Base-by-base conservation (phyloP, 2,888 invertebrate genomes). In the Tiphia femorata region DNA sequence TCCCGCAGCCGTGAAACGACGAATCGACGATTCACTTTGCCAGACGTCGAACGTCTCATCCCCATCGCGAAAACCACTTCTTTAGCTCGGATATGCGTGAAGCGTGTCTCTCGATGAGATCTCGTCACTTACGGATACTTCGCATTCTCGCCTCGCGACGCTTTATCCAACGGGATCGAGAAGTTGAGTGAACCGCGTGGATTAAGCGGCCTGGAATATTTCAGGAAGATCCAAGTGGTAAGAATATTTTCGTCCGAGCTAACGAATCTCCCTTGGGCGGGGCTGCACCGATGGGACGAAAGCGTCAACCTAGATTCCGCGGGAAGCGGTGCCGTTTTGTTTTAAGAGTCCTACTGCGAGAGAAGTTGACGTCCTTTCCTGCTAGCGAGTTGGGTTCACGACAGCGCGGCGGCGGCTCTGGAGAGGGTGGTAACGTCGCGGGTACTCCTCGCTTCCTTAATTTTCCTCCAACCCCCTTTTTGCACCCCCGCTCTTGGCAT, bases 391-490 rank as follows among this genome's bases (percentile, higher is more conserved):
- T 33, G 43, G 49, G 57, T 54, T 56, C 59, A 12, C 29, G 17
- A 38, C 29, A n/a, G 33, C 33, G 12, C 12, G 33, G 47, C 41
- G 27, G 48, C 51, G 19, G 29, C 40, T 30, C 14, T 47, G 10
- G 12, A 10, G 33, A 27, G 52, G 52, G 58, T n/a, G n/a, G n/a
- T 57, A 59, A 62, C 54, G 52, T 56, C 51, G 44, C 42, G 23
- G 33, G 40, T 42, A 64, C 59, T 53, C 62, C 62, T 67, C 60
- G 58, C 61, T 69, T 66, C 56, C 67, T 70, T 68, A 60, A 62
- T 67, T 66, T 64, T 53, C 60, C 52, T 62, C 53, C 16, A 8
- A 8, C 49, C 12, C 43, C 16, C 20, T 19, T 25, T 16, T 6
- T 12, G 10, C 19, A 10, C n/a, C 49, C 19, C 43, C 23, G 17